phyloP scores from a whole-genome alignment of 2,888 invertebrate genomes.

The Drosophila silvestris region DNA sequence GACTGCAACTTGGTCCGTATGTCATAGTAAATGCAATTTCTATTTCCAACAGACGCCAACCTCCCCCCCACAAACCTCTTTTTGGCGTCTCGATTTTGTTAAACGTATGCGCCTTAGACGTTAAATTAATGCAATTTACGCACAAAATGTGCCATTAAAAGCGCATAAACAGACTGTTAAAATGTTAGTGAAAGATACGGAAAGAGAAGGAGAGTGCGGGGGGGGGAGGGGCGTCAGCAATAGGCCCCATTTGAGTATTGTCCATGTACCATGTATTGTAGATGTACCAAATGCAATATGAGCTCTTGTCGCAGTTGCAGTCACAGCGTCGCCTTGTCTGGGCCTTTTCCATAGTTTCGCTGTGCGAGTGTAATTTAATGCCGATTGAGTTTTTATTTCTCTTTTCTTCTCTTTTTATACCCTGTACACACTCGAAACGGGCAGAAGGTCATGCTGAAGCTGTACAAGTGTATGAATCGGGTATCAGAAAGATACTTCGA shows the following conservation, averaged over 20 bases:
- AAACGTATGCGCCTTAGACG: slow-evolving; percentile 41
- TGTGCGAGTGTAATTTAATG: slow-evolving; percentile 73
- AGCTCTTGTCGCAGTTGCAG: slow-evolving; percentile 64
- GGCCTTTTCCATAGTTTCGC: slow-evolving; percentile 21
- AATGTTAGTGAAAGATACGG: background rate
- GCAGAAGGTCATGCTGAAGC: background rate
- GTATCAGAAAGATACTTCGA: background rate
- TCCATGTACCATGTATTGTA: background rate
- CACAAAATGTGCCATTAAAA: slow-evolving; percentile 77
- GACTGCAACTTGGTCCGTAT: slow-evolving; percentile 46
- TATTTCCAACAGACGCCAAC: background rate
- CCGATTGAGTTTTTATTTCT: slow-evolving; percentile 56
- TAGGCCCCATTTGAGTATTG: slow-evolving; percentile 6
- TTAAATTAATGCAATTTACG: slow-evolving; percentile 78
- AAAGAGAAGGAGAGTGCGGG: background rate
- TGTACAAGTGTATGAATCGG: background rate
- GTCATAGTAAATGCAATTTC: slow-evolving; percentile 49
- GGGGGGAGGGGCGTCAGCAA: background rate
- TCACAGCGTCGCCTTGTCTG: slow-evolving; percentile 66
- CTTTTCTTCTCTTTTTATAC: background rate
- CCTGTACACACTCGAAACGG: background rate
- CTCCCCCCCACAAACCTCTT: background rate
- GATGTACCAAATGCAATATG: slow-evolving; percentile 63
- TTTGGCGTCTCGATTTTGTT: slow-evolving; percentile 6
- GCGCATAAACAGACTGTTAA: slow-evolving; percentile 55